These are phyloP conservation scores for Sparus aurata DNA, from an alignment of 2,797 vertebrate species.

Conservation along the genomic window DNA sequence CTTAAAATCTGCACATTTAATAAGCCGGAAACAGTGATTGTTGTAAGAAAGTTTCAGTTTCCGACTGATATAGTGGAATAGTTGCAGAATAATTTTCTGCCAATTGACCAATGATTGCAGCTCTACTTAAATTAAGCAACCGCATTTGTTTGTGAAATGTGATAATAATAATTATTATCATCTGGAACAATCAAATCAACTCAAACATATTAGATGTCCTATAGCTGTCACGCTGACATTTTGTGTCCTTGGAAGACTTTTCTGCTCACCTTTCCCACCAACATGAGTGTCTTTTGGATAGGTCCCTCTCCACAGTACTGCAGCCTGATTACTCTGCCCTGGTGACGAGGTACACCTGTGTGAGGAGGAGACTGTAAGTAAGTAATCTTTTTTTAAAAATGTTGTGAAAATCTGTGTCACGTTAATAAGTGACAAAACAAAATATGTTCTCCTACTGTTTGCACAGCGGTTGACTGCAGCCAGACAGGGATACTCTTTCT, in stretches of 20 bases:
- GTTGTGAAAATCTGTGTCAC: background rate
- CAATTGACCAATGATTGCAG: too few species aligned
- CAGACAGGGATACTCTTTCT: constrained; percentile 88
- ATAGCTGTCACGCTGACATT: background rate
- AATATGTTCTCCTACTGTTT: constrained; percentile 72
- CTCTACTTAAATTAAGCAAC: too few species aligned
- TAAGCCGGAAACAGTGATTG: background rate
- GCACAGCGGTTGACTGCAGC: constrained; percentile 90
- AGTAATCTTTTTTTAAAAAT: accelerated
- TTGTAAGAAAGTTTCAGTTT: background rate
- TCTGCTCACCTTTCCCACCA: constrained; percentile 87
- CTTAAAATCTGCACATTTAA: background rate
- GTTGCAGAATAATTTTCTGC: too few species aligned
- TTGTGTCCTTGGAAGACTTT: background rate
- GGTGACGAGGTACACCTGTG: constrained; percentile 86
- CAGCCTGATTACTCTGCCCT: constrained; percentile 87
- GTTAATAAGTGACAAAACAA: background rate
- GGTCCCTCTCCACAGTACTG: constrained; percentile 86
- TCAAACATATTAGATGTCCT: background rate
- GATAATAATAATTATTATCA: too few species aligned
- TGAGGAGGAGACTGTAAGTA: constrained; percentile 1
- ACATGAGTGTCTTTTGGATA: constrained; percentile 83
- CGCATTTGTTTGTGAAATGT: too few species aligned
- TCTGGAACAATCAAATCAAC: too few species aligned
- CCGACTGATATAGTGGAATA: background rate